Evolutionary conservation across 1,140 invertebrate species (phyloP).

Genomic region (Cheumatopsyche charites): DNA sequence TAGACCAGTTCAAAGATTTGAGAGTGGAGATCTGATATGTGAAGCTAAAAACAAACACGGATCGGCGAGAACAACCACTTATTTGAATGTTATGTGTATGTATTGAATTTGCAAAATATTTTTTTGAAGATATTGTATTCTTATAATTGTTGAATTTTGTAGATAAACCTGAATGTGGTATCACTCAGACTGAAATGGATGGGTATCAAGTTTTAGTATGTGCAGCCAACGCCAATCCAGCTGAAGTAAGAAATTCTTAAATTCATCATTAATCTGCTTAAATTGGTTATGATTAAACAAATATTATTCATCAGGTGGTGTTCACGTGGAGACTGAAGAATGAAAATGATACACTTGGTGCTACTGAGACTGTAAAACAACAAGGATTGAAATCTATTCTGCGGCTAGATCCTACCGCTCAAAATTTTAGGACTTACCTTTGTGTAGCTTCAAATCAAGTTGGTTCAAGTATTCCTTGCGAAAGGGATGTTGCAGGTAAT

Average conservation of each 20-base stretch:
- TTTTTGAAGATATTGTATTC: conserved; percentile 14
- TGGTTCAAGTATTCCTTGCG: conserved; percentile 75
- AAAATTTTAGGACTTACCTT: conserved; percentile 76
- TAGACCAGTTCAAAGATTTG: conserved; percentile 64
- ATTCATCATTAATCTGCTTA: neutral
- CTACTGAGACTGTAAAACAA: conserved; percentile 61
- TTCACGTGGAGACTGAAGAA: conserved; percentile 85
- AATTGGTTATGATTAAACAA: neutral
- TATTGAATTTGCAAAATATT: conserved; percentile 47
- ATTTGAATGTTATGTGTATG: conserved; percentile 83
- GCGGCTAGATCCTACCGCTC: conserved; percentile 67
- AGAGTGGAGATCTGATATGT: conserved; percentile 76
- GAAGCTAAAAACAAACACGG: conserved; percentile 80
- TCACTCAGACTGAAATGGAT: conserved; percentile 73
- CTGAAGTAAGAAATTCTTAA: conserved; percentile 62
- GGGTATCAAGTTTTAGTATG: conserved; percentile 80
- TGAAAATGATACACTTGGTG: conserved; percentile 77
- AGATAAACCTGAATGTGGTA: conserved; percentile 86
- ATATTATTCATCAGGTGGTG: conserved; percentile 58
- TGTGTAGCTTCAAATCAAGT: conserved; percentile 85
- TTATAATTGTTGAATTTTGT: conserved; percentile 32
- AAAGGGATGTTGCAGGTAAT: conserved; percentile 78
- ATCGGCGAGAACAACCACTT: conserved; percentile 65
- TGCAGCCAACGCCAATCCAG: conserved; percentile 80
- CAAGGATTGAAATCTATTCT: conserved; percentile 68